Evolutionary conservation across 2,113 vertebrate genomes (phyloP), one percentile per base, ranked within the genome.

Genomic region (Galbula dea): DNA sequence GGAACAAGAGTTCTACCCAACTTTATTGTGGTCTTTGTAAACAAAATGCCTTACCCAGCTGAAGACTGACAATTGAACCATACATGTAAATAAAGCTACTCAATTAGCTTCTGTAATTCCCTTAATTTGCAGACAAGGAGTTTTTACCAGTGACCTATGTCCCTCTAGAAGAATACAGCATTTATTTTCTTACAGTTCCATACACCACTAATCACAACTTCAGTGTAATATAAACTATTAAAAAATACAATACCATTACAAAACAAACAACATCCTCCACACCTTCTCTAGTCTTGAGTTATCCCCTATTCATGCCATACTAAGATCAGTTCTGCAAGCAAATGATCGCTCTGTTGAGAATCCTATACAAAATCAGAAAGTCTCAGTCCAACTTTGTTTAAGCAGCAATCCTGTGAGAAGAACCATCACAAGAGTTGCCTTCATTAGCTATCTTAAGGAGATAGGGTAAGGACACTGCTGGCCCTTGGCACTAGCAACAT

Each of bases 1-100:
- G 0, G 0, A 48, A 26, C 10, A 75, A 29, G 23, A 93, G 86
- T 13, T 17, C 17, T 37, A 62, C 4, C 15, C 45, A 36, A n/a
- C 30, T 17, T 52, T 1, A 58, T 2, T 1, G 9, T 22, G 54
- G 8, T 2, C 3, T 2, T 29, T 16, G 13, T 13, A 49, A 68
- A 78, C 37, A 67, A 22, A 83, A 62, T 61, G 69, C 18, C 39
- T 46, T 23, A 41, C 27, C 30, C 55, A 46, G n/a, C 14, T 65
- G 21, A 71, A 45, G 30, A 41, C 32, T 18, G 18, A 43, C 43
- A 94, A 43, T 19, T 3, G 15, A 6, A 61, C 11, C 34, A 26
- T 3, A 12, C 3, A 1, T 4, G 15, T 37, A 88, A 67, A 78
- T 34, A 17, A 71, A 88, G n/a, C 26, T 13, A 21, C 34, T 73